Evolutionary conservation across 2,888 invertebrate species (phyloP).

Genomic region (Lepidonotus clava): DNA sequence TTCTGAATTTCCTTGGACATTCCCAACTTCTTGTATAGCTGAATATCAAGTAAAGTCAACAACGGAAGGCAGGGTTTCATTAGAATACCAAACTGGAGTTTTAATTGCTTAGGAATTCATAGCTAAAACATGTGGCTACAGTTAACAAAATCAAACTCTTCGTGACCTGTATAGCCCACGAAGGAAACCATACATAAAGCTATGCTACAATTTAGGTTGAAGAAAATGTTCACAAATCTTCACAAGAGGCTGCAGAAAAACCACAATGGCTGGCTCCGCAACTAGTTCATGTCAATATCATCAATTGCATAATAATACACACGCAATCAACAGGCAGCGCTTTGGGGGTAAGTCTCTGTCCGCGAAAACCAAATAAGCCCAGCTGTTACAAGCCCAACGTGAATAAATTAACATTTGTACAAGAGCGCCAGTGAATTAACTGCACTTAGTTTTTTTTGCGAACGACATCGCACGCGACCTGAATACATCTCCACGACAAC

Average conservation of each 20-base stretch:
- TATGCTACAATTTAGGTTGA: slow-evolving; percentile 40
- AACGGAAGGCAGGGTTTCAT: slow-evolving; percentile 10
- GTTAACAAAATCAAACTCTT: slow-evolving; percentile 58
- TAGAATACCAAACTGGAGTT: slow-evolving; percentile 57
- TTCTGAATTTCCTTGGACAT: too few relatives aligned
- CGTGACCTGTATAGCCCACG: slow-evolving; percentile 44
- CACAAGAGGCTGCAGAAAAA: slow-evolving; percentile 41
- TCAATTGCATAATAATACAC: slow-evolving; percentile 49
- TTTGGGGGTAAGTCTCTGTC: neutral
- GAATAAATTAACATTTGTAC: slow-evolving; percentile 54
- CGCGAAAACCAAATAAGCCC: slow-evolving; percentile 25
- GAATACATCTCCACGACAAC: slow-evolving; percentile 22
- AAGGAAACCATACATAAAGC: slow-evolving; percentile 48
- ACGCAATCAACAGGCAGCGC: slow-evolving; percentile 35
- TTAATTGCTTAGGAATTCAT: slow-evolving; percentile 57
- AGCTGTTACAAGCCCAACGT: slow-evolving; percentile 33
- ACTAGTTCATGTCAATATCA: slow-evolving; percentile 46
- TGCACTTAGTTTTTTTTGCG: slow-evolving; percentile 30
- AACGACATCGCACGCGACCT: neutral
- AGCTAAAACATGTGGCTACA: slow-evolving; percentile 58
- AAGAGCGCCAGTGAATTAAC: slow-evolving; percentile 38
- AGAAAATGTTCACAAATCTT: slow-evolving; percentile 47
- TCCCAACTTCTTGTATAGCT: too few relatives aligned
- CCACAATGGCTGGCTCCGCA: slow-evolving; percentile 7
- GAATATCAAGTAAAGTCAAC: too few relatives aligned